phyloP scores from a whole-genome alignment of 2,113 vertebrate genomes.

The Corythornis cristatus region DNA sequence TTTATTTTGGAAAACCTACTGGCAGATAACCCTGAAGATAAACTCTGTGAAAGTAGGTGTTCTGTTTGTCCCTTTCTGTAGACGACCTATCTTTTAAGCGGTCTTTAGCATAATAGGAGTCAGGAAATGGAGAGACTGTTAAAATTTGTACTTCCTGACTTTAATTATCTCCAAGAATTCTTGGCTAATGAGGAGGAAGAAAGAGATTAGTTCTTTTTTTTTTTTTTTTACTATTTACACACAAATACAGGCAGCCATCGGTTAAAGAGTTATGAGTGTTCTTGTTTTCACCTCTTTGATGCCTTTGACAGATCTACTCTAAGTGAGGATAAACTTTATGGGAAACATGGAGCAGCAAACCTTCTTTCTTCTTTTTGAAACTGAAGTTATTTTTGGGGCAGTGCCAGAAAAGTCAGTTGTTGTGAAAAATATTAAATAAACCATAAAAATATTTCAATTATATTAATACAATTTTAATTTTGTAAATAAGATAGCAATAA shows the following conservation, averaged over 20 bases:
- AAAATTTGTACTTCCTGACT: conserved; percentile 51
- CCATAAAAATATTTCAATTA: background rate
- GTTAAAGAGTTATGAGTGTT: conserved; percentile 5
- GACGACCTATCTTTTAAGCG: conserved; percentile 17
- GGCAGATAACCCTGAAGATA: conserved; percentile 14
- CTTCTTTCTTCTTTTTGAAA: background rate
- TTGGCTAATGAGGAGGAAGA: conserved; percentile 53
- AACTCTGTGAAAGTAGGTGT: background rate
- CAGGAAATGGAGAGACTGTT: conserved; percentile 22
- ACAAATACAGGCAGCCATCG: conserved; percentile 28
- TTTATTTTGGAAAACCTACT: background rate
- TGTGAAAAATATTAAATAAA: background rate
- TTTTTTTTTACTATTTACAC: conserved; percentile 14
- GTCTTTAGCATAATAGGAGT: conserved; percentile 17
- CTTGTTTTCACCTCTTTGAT: conserved; percentile 17
- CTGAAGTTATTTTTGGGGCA: background rate
- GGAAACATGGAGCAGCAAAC: background rate
- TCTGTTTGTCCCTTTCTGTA: background rate
- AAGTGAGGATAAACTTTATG: background rate
- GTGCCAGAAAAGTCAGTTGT: background rate
- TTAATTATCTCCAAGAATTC: conserved; percentile 52
- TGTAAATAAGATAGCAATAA: background rate
- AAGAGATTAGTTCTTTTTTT: conserved; percentile 36
- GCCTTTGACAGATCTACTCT: background rate
- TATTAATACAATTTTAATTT: background rate